Evolutionary conservation across 1,140 invertebrate species (phyloP).

Genomic region (Chrysoperla carnea): DNA sequence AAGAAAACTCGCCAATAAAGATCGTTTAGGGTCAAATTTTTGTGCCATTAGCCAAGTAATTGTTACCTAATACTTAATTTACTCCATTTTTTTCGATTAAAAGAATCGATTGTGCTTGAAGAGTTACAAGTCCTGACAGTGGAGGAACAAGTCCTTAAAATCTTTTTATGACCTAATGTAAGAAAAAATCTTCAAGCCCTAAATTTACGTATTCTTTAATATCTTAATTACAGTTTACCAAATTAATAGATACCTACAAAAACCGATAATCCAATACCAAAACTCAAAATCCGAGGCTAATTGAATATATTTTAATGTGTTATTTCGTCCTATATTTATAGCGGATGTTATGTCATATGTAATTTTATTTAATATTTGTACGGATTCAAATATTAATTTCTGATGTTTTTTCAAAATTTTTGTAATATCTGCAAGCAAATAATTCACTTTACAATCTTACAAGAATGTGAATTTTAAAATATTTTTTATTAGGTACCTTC

Average conservation of each 20-base stretch:
- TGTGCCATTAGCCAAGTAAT: too few relatives aligned
- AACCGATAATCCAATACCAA: conserved; percentile 11
- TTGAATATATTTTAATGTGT: conserved; percentile 4
- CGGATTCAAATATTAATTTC: conserved; percentile 6
- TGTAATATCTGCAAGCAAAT: conserved; percentile 5
- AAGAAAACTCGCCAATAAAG: too few relatives aligned
- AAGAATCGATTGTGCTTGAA: too few relatives aligned
- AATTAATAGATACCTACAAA: conserved; percentile 3
- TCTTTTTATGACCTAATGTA: too few relatives aligned
- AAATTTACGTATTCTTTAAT: too few relatives aligned
- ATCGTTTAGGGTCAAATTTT: too few relatives aligned
- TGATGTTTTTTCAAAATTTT: conserved; percentile 8
- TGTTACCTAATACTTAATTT: too few relatives aligned
- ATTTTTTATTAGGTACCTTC: background rate
- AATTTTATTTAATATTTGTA: conserved; percentile 8
- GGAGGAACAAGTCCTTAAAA: too few relatives aligned
- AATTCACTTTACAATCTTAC: background rate
- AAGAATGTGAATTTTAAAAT: background rate
- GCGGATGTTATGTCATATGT: conserved; percentile 7
- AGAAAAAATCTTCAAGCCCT: too few relatives aligned
- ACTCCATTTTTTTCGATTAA: too few relatives aligned
- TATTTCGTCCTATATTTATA: conserved; percentile 5
- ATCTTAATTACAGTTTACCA: background rate
- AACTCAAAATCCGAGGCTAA: conserved; percentile 7
- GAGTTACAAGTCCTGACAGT: too few relatives aligned